Conservation (phyloP, 2,113 vertebrate species). For the Eupsittula cactorum region DNA sequence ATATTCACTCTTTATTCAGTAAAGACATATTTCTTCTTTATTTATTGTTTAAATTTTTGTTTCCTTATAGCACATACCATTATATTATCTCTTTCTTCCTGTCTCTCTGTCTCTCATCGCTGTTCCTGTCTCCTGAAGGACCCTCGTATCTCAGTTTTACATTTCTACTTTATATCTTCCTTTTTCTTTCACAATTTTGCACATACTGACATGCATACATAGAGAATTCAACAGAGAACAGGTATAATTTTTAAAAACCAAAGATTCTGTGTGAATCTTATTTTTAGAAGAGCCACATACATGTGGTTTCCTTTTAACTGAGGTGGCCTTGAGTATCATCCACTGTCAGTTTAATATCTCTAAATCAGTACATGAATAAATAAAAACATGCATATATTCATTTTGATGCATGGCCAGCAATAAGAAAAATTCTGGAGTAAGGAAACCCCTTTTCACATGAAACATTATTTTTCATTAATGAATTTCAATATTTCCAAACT, state of each 20-base stretch:
- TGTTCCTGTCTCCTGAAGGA: not conserved
- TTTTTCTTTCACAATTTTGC: constrained; percentile 29
- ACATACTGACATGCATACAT: not conserved
- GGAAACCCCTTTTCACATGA: not conserved
- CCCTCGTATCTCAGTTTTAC: not conserved
- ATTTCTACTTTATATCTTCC: constrained; percentile 8
- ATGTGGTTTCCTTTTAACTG: constrained; percentile 22
- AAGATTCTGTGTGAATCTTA: not conserved
- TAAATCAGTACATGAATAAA: not conserved
- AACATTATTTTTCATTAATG: constrained; percentile 48
- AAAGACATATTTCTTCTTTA: not conserved
- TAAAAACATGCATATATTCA: not conserved
- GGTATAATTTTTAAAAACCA: constrained; percentile 28
- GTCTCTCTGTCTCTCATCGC: not conserved
- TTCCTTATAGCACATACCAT: constrained; percentile 27
- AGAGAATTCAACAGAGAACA: constrained; percentile 8
- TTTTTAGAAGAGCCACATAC: not conserved
- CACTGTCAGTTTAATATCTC: not conserved
- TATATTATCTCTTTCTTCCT: constrained; percentile 1
- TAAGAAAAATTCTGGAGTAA: not conserved
- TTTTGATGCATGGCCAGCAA: not conserved
- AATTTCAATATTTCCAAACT: constrained; percentile 32
- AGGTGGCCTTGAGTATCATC: not conserved
- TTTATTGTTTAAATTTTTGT: constrained; percentile 49
- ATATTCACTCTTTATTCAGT: constrained; percentile 15